Evolutionary conservation across 2,888 invertebrate species (phyloP).

Genomic region (Cheilosia soror): DNA sequence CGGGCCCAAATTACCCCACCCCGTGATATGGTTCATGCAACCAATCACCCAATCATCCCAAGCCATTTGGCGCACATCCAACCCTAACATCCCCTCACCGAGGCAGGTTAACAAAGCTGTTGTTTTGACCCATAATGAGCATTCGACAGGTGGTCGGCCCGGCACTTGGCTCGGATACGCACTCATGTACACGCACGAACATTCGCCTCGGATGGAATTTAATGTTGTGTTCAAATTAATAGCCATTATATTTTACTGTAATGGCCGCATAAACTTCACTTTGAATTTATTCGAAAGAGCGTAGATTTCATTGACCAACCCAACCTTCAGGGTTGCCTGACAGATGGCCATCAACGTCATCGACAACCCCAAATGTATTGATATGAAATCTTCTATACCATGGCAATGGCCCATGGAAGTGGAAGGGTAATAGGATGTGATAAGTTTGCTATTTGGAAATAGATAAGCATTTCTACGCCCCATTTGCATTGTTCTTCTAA

Average conservation of each 20-base stretch:
- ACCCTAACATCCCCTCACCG: neutral
- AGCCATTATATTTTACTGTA: slow-evolving; percentile 82
- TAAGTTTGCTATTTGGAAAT: slow-evolving; percentile 38
- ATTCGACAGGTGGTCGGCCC: slow-evolving; percentile 70
- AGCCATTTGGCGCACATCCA: slow-evolving; percentile 49
- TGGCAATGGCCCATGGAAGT: neutral
- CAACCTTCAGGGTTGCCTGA: slow-evolving; percentile 23
- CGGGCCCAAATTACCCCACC: slow-evolving; percentile 10
- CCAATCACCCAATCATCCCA: slow-evolving; percentile 62
- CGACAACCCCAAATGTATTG: slow-evolving; percentile 36
- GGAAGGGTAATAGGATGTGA: neutral
- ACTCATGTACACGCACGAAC: slow-evolving; percentile 18
- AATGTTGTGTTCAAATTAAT: slow-evolving; percentile 81
- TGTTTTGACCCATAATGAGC: slow-evolving; percentile 54
- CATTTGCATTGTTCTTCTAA: slow-evolving; percentile 22
- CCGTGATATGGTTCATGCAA: slow-evolving; percentile 30
- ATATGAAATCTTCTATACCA: slow-evolving; percentile 38
- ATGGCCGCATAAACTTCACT: slow-evolving; percentile 79
- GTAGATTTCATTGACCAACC: slow-evolving; percentile 1
- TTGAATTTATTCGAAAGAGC: slow-evolving; percentile 76
- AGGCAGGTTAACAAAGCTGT: slow-evolving; percentile 47
- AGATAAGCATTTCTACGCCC: slow-evolving; percentile 10
- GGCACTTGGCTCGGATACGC: slow-evolving; percentile 30
- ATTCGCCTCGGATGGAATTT: slow-evolving; percentile 76
- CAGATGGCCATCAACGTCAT: slow-evolving; percentile 55